phyloP scores from a whole-genome alignment of 2,888 invertebrate species.

The Rhagophthalmus giganteus region DNA sequence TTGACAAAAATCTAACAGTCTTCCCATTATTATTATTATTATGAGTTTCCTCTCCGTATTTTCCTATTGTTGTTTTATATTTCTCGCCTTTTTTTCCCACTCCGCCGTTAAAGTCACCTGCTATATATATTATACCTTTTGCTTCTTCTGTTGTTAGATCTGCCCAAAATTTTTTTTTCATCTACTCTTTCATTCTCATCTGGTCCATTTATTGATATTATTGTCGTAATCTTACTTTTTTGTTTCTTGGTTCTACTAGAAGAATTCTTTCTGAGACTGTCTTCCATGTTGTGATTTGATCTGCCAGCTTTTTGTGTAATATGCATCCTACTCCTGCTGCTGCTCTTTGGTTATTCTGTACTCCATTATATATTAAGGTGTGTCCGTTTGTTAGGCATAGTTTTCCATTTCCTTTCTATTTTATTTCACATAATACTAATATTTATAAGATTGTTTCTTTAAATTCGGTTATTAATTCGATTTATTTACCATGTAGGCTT shows the following conservation, averaged over 20 bases:
- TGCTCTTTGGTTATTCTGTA: conserved; percentile 7
- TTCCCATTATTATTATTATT: conserved; percentile 27
- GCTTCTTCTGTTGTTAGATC: conserved; percentile 7
- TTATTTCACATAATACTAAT: too few relatives aligned
- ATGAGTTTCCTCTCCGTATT: conserved; percentile 17
- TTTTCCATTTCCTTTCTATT: too few relatives aligned
- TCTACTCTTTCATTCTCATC: conserved; percentile 8
- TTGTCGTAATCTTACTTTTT: not conserved
- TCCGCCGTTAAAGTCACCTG: conserved; percentile 20
- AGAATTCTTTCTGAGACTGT: not conserved
- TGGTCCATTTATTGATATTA: conserved; percentile 10
- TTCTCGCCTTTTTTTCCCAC: conserved; percentile 9
- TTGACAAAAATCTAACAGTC: conserved; percentile 21
- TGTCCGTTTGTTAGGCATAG: conserved; percentile 8
- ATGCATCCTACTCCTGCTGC: conserved; percentile 14
- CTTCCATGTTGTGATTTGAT: not conserved
- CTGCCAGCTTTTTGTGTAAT: not conserved
- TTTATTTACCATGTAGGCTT: conserved; percentile 4
- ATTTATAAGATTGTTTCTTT: too few relatives aligned
- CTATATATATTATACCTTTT: conserved; percentile 10
- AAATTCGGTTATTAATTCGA: too few relatives aligned
- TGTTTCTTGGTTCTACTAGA: not conserved
- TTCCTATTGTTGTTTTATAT: conserved; percentile 7
- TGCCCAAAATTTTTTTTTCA: conserved; percentile 19
- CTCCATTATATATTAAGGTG: conserved; percentile 9